phyloP scores from a whole-genome alignment of 2,888 invertebrate genomes.

The Chymomyza fuscimana region DNA sequence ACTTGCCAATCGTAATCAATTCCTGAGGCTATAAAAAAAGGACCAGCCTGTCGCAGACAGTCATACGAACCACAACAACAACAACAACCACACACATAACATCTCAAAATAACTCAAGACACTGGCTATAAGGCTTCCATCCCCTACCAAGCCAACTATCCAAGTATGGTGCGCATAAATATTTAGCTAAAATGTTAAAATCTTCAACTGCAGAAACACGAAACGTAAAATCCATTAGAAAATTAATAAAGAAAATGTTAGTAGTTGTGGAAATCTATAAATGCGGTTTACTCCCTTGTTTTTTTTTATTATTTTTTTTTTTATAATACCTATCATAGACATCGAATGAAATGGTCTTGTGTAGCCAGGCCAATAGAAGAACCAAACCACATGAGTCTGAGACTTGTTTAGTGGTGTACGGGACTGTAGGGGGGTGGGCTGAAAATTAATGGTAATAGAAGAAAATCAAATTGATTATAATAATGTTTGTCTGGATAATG shows the following conservation, averaged over 20 bases:
- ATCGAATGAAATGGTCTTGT: constrained; percentile 31
- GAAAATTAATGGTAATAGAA: constrained; percentile 53
- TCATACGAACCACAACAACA: constrained; percentile 15
- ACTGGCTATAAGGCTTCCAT: not conserved
- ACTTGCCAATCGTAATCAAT: constrained; percentile 75
- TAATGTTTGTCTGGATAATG: constrained; percentile 42
- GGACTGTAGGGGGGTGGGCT: constrained; percentile 13
- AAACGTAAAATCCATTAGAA: constrained; percentile 77
- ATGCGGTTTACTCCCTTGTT: constrained; percentile 60
- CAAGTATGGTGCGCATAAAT: constrained; percentile 51
- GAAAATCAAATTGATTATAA: constrained; percentile 67
- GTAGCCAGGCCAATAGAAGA: not conserved
- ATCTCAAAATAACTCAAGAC: constrained; percentile 24
- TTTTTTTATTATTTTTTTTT: constrained; percentile 19
- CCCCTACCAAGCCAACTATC: not conserved
- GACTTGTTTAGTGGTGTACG: not conserved
- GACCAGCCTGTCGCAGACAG: constrained; percentile 27
- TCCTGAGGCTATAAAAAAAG: constrained; percentile 64
- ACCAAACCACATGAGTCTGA: not conserved
- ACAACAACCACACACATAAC: constrained; percentile 34
- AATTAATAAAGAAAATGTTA: constrained; percentile 72
- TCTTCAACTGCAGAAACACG: constrained; percentile 66
- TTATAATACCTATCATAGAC: constrained; percentile 26
- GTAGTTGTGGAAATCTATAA: constrained; percentile 40
- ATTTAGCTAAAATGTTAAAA: constrained; percentile 69